These are phyloP conservation scores for Machaerirhynchus nigripectus DNA, from an alignment of 2,113 vertebrate genomes.

Conservation along the genomic window DNA sequence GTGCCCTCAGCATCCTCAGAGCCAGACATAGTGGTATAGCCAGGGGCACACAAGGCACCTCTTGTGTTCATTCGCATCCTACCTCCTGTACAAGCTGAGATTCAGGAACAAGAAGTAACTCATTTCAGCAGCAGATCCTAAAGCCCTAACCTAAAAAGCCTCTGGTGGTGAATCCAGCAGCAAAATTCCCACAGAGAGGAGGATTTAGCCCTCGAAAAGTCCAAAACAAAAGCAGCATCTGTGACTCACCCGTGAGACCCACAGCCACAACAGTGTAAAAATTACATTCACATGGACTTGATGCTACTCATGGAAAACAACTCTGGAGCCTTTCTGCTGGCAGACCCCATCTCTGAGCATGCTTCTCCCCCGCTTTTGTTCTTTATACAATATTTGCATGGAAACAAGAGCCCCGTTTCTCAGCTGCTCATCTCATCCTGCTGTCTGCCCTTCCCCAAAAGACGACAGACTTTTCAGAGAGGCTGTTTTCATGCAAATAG, in stretches of 20 bases:
- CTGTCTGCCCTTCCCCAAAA: not conserved
- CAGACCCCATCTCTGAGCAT: not conserved
- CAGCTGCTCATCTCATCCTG: slow-evolving; percentile 13
- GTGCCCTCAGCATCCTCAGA: not conserved
- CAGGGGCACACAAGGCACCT: not conserved
- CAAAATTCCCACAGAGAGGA: not conserved
- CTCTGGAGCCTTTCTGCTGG: not conserved
- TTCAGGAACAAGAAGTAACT: not conserved
- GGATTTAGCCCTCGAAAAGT: not conserved
- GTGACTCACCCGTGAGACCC: slow-evolving; percentile 2
- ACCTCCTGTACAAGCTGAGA: not conserved
- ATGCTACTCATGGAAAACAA: not conserved
- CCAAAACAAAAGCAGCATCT: slow-evolving; percentile 41
- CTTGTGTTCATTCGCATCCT: not conserved
- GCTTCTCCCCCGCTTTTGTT: not conserved
- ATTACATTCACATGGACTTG: not conserved
- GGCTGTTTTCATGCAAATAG: not conserved
- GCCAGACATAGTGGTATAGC: fast-evolving
- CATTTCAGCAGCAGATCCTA: not conserved
- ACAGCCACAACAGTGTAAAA: not conserved
- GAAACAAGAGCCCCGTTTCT: not conserved
- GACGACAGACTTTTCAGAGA: not conserved
- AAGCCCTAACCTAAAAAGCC: not conserved
- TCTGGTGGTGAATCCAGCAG: not conserved
- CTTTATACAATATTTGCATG: not conserved